phyloP scores from a whole-genome alignment of 2,797 vertebrate species.

The Luscinia luscinia region DNA sequence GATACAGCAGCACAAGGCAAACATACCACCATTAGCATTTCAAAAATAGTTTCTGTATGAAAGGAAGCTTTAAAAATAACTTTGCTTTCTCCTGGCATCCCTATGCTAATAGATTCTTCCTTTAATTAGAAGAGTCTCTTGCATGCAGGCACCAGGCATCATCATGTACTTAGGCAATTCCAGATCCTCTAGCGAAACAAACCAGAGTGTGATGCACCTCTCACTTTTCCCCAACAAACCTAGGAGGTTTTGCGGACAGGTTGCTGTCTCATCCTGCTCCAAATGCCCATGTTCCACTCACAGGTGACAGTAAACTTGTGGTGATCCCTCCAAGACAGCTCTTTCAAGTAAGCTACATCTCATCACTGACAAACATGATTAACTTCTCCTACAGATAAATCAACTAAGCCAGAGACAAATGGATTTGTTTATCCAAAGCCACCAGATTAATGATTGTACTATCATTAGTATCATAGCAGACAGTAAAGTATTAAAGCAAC shows the following conservation, averaged over 20 bases:
- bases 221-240: not conserved
- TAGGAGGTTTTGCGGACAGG: not conserved
- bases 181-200: not conserved
- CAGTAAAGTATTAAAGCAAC: not conserved
- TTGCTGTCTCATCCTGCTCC: not conserved
- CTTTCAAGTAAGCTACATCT: not conserved
- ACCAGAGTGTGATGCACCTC: not conserved
- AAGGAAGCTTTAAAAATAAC: conserved; percentile 58
- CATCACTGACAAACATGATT: not conserved
- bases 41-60: conserved; percentile 71
- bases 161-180: not conserved
- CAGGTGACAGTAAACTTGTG: not conserved
- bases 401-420: not conserved
- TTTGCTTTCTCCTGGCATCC: conserved; percentile 36
- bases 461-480: not conserved
- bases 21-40: conserved; percentile 63
- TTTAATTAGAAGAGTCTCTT: conserved; percentile 55
- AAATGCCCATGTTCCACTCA: not conserved
- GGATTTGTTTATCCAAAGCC: not conserved
- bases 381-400: not conserved
- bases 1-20: conserved; percentile 52
- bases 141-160: not conserved
- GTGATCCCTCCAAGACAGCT: not conserved
- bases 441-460: not conserved
- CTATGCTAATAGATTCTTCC: conserved; percentile 54